A percentile compares a stretch with the other conserved stretches of the same genome.
These are phyloP conservation scores for Ephestia elutella DNA, from an alignment of 1,140 invertebrate species.

Conservation along the genomic window DNA sequence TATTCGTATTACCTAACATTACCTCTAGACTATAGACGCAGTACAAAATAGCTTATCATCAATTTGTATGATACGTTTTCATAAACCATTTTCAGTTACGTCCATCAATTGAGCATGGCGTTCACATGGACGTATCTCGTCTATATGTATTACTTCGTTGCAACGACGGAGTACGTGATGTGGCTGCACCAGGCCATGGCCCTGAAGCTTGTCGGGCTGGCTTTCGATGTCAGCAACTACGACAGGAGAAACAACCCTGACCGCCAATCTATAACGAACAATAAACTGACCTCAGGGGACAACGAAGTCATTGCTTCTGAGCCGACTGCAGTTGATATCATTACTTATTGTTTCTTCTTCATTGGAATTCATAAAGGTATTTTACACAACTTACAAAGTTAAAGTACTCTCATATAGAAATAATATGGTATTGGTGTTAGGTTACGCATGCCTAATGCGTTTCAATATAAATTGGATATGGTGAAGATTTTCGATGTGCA, in stretches of 20 bases:
- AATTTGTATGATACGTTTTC: too few relatives aligned
- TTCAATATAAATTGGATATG: too few relatives aligned
- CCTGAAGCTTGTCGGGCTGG: slow-evolving; percentile 53
- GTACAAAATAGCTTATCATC: too few relatives aligned
- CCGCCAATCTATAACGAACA: not conserved
- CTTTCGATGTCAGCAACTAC: slow-evolving; percentile 46
- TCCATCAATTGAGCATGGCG: slow-evolving; percentile 50
- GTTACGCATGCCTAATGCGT: too few relatives aligned
- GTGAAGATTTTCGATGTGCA: too few relatives aligned
- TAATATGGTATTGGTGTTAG: too few relatives aligned
- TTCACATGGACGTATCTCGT: slow-evolving; percentile 54
- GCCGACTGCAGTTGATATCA: slow-evolving; percentile 48
- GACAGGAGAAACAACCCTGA: slow-evolving; percentile 19
- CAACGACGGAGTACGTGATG: slow-evolving; percentile 33
- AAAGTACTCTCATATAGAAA: too few relatives aligned
- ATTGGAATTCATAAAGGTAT: slow-evolving; percentile 65
- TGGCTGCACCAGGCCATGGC: slow-evolving; percentile 57
- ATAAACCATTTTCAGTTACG: slow-evolving; percentile 30
- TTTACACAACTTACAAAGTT: not conserved
- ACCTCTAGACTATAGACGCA: too few relatives aligned
- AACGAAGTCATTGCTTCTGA: slow-evolving; percentile 19
- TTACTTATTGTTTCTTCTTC: slow-evolving; percentile 57
- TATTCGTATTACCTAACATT: too few relatives aligned
- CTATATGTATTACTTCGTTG: slow-evolving; percentile 36
- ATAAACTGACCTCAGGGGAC: slow-evolving; percentile 22